Conservation (phyloP, 2,113 vertebrate species). For the Oreotragus oreotragus region DNA sequence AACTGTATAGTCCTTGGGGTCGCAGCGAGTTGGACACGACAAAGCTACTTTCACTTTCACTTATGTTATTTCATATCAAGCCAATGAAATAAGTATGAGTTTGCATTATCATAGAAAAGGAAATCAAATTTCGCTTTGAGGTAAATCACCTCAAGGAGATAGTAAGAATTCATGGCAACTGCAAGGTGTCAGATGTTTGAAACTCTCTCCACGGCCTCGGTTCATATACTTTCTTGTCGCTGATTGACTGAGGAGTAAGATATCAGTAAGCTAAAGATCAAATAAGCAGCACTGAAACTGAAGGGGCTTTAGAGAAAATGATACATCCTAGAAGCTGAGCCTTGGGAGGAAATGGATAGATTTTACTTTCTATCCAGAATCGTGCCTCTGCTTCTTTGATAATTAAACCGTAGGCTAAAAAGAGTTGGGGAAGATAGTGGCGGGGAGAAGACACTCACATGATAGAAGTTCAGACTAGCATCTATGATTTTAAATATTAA, state of each 20-base stretch:
- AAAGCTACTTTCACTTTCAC: too few species aligned
- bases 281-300: neutral
- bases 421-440: rapidly evolving
- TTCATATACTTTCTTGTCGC: neutral
- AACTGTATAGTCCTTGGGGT: too few species aligned
- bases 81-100: neutral
- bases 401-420: neutral
- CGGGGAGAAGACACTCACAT: neutral
- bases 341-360: neutral
- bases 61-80: neutral
- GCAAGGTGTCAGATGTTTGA: neutral
- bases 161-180: neutral
- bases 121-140: constrained; percentile 14
- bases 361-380: neutral
- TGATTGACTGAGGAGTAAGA: neutral
- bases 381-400: neutral
- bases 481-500: constrained; percentile 37
- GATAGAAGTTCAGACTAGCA: neutral
- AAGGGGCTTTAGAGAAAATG: neutral
- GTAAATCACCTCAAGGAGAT: neutral
- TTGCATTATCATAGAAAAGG: neutral
- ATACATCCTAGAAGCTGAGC: neutral
- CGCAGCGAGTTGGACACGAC: too few species aligned
- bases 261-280: constrained; percentile 5
- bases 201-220: neutral